A percentile compares a stretch with the other conserved stretches of the same genome.
Evolutionary conservation across 2,888 invertebrate genomes (phyloP).

Genomic region (Platynereis dumerilii): DNA sequence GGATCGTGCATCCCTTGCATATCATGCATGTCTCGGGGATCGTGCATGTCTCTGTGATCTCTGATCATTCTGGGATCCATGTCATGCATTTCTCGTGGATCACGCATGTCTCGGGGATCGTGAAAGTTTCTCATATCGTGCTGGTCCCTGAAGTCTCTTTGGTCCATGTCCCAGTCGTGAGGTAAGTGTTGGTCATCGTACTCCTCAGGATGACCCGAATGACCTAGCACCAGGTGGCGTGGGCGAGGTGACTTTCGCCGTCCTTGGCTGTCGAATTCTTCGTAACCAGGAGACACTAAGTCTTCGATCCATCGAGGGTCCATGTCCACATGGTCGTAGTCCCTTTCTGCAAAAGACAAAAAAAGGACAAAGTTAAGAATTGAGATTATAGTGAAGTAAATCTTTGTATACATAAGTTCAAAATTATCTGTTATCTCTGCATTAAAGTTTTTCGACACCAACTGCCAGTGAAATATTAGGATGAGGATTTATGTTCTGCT

Average conservation of each 20-base stretch:
- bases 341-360: too few species aligned
- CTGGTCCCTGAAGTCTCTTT: not conserved
- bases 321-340: constrained; percentile 10
- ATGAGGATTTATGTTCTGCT: too few species aligned
- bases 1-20: not conserved
- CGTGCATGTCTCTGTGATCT: constrained; percentile 6
- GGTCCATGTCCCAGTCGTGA: constrained; percentile 1
- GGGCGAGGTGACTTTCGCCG: constrained; percentile 39
- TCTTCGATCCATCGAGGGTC: too few species aligned
- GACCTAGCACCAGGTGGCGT: constrained; percentile 47
- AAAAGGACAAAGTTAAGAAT: too few species aligned
- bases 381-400: too few species aligned
- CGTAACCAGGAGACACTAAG: too few species aligned
- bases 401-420: too few species aligned
- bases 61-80: constrained; percentile 2
- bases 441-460: too few species aligned
- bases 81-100: constrained; percentile 9
- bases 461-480: too few species aligned
- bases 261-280: constrained; percentile 8
- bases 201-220: constrained; percentile 25
- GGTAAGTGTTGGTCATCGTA: too few species aligned
- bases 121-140: not conserved
- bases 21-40: constrained; percentile 10
- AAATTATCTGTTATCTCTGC: too few species aligned
- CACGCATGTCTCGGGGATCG: constrained; percentile 1